Evolutionary conservation across 2,113 vertebrate genomes (phyloP).

Genomic region (Miniopterus natalensis): DNA sequence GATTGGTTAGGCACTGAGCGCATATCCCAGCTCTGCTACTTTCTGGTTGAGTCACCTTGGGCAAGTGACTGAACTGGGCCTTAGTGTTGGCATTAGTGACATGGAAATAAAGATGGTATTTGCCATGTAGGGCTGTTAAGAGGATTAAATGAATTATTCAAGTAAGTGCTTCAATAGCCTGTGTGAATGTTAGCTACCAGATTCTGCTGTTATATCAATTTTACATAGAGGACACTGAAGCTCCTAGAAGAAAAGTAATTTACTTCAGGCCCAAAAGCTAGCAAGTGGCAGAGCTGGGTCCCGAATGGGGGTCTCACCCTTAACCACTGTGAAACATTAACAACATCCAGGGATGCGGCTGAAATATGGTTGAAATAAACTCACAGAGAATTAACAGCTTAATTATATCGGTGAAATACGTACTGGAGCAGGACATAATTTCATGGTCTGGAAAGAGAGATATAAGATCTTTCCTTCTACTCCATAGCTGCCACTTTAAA

Average conservation of each 20-base stretch:
- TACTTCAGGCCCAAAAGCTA: not conserved
- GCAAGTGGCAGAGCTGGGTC: not conserved
- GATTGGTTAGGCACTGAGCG: not conserved
- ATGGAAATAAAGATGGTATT: not conserved
- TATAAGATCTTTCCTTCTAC: conserved; percentile 59
- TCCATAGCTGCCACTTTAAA: conserved; percentile 53
- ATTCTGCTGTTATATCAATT: not conserved
- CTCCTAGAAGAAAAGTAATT: not conserved
- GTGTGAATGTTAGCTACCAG: not conserved
- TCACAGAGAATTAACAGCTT: conserved; percentile 62
- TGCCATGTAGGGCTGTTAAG: not conserved
- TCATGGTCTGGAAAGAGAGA: conserved; percentile 67
- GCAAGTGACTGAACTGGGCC: not conserved
- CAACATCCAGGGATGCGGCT: not conserved
- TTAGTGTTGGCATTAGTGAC: not conserved
- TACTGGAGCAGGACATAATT: conserved; percentile 49
- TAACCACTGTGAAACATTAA: not conserved
- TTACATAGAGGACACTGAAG: not conserved
- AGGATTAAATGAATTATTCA: conserved; percentile 7
- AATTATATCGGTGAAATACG: conserved; percentile 63
- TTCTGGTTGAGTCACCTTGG: not conserved
- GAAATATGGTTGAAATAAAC: conserved; percentile 60
- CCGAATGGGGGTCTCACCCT: not conserved
- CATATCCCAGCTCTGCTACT: not conserved
- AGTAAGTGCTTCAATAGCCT: not conserved